Evolutionary conservation across 2,888 invertebrate genomes (phyloP).

Genomic region (Gibbula magus): DNA sequence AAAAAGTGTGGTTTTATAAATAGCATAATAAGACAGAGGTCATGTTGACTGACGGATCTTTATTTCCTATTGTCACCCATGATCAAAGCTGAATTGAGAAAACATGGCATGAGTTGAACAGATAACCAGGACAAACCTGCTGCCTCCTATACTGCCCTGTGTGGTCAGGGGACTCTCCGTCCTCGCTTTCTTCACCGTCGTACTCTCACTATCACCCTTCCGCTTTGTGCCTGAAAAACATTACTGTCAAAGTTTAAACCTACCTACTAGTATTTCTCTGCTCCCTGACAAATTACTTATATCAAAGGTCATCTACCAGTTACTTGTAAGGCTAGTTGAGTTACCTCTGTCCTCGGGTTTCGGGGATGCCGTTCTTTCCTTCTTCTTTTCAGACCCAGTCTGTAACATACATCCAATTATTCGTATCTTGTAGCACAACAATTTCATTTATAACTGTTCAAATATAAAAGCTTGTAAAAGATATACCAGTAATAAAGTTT

Average conservation of each 20-base stretch:
- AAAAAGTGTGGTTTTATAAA: too few species aligned
- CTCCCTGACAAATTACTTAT: constrained; percentile 26
- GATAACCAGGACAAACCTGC: neutral
- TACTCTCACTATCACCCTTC: constrained; percentile 59
- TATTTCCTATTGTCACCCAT: too few species aligned
- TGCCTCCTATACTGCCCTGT: neutral
- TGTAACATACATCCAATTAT: neutral
- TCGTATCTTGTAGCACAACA: neutral
- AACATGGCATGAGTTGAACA: too few species aligned
- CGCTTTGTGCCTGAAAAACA: constrained; percentile 55
- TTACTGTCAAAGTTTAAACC: neutral
- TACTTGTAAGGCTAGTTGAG: too few species aligned
- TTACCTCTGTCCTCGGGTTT: constrained; percentile 49
- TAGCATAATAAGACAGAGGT: neutral
- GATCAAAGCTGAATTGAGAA: too few species aligned
- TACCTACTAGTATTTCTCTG: constrained; percentile 37
- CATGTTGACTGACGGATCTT: neutral
- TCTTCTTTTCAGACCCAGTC: constrained; percentile 31
- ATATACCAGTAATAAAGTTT: too few species aligned
- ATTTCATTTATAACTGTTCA: neutral
- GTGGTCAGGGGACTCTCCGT: constrained; percentile 53
- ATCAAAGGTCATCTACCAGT: too few species aligned
- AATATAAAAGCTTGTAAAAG: too few species aligned
- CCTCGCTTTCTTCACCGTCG: constrained; percentile 58
- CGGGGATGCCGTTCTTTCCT: constrained; percentile 45